Percentiles rank a stretch among this genome's conserved stretches.
These are phyloP conservation scores for Amniataba percoides DNA, from an alignment of 2,797 vertebrate species.

Conservation along the genomic window DNA sequence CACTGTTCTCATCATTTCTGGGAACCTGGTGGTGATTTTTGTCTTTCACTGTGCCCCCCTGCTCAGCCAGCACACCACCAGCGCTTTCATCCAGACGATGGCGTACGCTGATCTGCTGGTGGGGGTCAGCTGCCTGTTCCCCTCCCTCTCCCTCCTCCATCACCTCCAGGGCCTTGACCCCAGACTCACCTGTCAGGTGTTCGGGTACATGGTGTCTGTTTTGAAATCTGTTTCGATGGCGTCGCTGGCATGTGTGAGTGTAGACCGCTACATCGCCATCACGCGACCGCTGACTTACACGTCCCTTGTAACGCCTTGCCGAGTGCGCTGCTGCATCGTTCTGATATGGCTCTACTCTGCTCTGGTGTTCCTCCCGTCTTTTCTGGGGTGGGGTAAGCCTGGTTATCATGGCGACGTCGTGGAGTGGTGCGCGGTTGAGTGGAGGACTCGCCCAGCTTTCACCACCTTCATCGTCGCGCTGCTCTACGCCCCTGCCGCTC, in stretches of 20 bases:
- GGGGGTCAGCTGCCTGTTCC: slow-evolving; percentile 96
- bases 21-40: slow-evolving; percentile 96
- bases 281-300: slow-evolving; percentile 94
- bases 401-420: slow-evolving; percentile 98
- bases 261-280: slow-evolving; percentile 97
- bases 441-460: slow-evolving; percentile 92
- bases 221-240: slow-evolving; percentile 98
- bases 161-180: slow-evolving; percentile 90
- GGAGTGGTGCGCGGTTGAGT: slow-evolving; percentile 92
- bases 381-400: slow-evolving; percentile 98
- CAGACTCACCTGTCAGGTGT: slow-evolving; percentile 93
- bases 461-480: slow-evolving; percentile 94
- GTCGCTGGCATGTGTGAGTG: slow-evolving; percentile 95
- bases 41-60: slow-evolving; percentile 99
- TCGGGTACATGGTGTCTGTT: slow-evolving; percentile 96
- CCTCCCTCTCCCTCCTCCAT: slow-evolving; percentile 93
- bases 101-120: slow-evolving; percentile 97
- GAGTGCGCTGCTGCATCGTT: slow-evolving; percentile 93
- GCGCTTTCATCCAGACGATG: slow-evolving; percentile 99
- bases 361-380: slow-evolving; percentile 93
- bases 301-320: slow-evolving; percentile 93
- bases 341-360: slow-evolving; percentile 96
- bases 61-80: slow-evolving; percentile 97
- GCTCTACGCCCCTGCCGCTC: slow-evolving; percentile 94
- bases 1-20: slow-evolving; percentile 94